Evolutionary conservation across 2,797 vertebrate species (phyloP).

Genomic region (Arvicola amphibius): DNA sequence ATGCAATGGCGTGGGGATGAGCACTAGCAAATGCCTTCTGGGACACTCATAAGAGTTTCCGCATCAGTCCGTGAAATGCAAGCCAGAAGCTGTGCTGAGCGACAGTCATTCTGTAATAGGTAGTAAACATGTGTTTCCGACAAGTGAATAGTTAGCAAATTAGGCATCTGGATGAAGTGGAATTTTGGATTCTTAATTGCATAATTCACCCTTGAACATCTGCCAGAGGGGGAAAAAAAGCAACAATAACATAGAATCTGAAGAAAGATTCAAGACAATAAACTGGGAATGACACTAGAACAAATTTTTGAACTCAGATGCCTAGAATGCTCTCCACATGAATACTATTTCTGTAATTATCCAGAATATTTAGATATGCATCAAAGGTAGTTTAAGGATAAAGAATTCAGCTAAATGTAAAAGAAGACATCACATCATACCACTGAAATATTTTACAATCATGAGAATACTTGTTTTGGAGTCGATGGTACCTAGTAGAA

Average conservation of each 20-base stretch:
- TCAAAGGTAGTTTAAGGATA: conserved; percentile 56
- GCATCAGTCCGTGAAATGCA: conserved; percentile 77
- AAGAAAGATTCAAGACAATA: conserved; percentile 78
- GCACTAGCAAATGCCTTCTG: conserved; percentile 66
- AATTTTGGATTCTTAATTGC: conserved; percentile 85
- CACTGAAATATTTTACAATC: neutral
- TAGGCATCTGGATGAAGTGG: conserved; percentile 85
- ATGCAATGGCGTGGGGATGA: conserved; percentile 54
- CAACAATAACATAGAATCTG: conserved; percentile 77
- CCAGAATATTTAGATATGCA: conserved; percentile 39
- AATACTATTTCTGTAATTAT: conserved; percentile 57
- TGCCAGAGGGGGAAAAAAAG: conserved; percentile 82
- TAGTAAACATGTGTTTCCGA: conserved; percentile 83
- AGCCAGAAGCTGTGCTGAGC: conserved; percentile 79
- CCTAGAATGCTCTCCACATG: conserved; percentile 37
- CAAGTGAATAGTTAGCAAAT: conserved; percentile 85
- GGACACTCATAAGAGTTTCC: conserved; percentile 77
- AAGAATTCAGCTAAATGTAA: conserved; percentile 11
- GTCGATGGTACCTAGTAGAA: neutral
- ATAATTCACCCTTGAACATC: conserved; percentile 86
- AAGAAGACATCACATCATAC: conserved; percentile 16
- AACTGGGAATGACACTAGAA: conserved; percentile 52
- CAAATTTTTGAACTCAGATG: conserved; percentile 56
- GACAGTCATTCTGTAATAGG: conserved; percentile 73
- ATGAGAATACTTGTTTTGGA: neutral